phyloP scores from a whole-genome alignment of 1,140 invertebrate genomes.

The Drosophila parvula region DNA sequence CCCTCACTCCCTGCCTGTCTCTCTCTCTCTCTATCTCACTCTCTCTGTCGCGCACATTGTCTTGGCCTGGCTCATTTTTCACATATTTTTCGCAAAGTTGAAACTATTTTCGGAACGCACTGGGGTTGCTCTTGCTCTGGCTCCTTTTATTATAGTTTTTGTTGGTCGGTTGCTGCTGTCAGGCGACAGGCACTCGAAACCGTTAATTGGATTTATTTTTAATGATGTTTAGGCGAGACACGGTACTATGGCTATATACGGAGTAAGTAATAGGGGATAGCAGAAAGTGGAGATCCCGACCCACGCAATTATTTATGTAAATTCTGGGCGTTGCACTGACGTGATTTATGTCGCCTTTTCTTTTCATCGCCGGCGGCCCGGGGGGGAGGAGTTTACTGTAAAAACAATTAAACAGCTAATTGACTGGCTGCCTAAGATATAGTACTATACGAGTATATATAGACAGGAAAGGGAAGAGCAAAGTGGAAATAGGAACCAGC shows the following conservation, averaged over 20 bases:
- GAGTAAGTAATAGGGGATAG: not conserved
- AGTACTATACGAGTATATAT: conserved; percentile 4
- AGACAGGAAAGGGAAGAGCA: not conserved
- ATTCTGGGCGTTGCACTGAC: conserved; percentile 54
- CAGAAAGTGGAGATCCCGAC: conserved; percentile 15
- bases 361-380: conserved; percentile 21
- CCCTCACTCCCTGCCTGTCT: conserved; percentile 8
- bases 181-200: conserved; percentile 63
- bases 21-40: not conserved
- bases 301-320: conserved; percentile 65
- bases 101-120: conserved; percentile 64
- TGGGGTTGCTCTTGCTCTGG: conserved; percentile 15
- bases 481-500: not conserved
- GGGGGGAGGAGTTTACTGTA: conserved; percentile 42
- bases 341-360: conserved; percentile 64
- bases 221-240: conserved; percentile 75
- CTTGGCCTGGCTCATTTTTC: conserved; percentile 57
- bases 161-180: conserved; percentile 33
- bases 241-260: not conserved
- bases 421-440: conserved; percentile 45
- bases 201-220: conserved; percentile 77
- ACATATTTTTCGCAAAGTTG: conserved; percentile 71
- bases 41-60: conserved; percentile 40
- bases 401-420: conserved; percentile 71
- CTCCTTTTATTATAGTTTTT: conserved; percentile 37